phyloP scores from a whole-genome alignment of 2,888 invertebrate genomes.

The Branchinecta sandiegonensis region DNA sequence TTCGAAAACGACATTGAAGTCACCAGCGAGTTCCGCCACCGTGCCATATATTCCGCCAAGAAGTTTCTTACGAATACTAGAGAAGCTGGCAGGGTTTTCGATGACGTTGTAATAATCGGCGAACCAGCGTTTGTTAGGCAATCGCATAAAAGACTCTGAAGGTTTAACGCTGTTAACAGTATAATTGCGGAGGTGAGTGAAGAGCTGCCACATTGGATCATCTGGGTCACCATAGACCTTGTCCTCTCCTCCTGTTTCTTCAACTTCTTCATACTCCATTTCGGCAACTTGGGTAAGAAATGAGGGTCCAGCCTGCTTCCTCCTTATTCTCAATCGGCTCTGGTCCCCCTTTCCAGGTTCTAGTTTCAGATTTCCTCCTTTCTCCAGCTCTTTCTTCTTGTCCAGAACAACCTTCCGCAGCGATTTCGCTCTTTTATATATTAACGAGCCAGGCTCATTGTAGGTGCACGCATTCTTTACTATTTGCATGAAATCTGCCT shows the following conservation, averaged over 20 bases:
- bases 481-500: conserved; percentile 76
- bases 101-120: conserved; percentile 97
- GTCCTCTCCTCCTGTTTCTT: conserved; percentile 33
- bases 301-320: conserved; percentile 38
- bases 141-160: conserved; percentile 79
- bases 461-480: conserved; percentile 87
- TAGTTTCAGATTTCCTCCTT: conserved; percentile 38
- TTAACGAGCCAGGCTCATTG: conserved; percentile 90
- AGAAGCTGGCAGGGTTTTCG: conserved; percentile 82
- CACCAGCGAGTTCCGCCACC: conserved; percentile 74
- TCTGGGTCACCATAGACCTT: conserved; percentile 39
- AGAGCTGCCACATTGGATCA: conserved; percentile 79
- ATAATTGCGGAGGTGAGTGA: conserved; percentile 53
- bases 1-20: conserved; percentile 90
- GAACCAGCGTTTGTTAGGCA: conserved; percentile 78
- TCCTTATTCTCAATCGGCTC: conserved; percentile 30
- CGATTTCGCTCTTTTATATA: conserved; percentile 85
- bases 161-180: conserved; percentile 49
- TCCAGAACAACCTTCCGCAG: conserved; percentile 56
- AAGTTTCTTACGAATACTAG: conserved; percentile 75
- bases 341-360: conserved; percentile 6
- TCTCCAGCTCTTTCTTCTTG: conserved; percentile 54
- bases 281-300: conserved; percentile 47
- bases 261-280: conserved; percentile 45
- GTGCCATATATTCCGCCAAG: conserved; percentile 62